Evolutionary conservation across 2,113 vertebrate genomes (phyloP).

Genomic region (Passer domesticus): DNA sequence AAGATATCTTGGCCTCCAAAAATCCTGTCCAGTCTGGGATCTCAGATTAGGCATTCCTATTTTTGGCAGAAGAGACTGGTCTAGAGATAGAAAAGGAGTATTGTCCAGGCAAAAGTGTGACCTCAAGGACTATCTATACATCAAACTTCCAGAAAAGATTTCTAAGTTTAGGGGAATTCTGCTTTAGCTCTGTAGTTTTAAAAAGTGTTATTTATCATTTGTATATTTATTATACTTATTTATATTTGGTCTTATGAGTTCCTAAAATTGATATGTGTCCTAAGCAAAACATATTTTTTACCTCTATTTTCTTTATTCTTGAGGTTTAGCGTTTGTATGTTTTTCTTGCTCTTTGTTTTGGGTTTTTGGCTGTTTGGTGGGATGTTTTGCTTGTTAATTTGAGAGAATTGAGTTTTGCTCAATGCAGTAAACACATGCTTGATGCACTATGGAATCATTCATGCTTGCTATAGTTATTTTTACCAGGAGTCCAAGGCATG

Average conservation of each 20-base stretch:
- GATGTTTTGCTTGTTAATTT: neutral
- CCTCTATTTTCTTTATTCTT: neutral
- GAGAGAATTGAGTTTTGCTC: neutral
- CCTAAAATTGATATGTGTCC: neutral
- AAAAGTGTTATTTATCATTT: neutral
- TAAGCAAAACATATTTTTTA: neutral
- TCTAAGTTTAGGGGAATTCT: neutral
- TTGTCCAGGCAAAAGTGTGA: neutral
- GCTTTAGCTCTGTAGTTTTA: neutral
- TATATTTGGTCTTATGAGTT: neutral
- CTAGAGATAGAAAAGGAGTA: neutral
- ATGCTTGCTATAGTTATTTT: neutral
- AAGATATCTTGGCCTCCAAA: neutral
- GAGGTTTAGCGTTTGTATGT: fast-evolving
- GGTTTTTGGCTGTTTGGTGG: neutral
- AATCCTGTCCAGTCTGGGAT: neutral
- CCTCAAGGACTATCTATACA: neutral
- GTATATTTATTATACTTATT: neutral
- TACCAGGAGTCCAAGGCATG: neutral
- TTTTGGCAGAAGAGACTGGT: neutral
- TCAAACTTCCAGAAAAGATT: neutral
- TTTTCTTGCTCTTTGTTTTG: neutral
- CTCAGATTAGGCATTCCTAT: neutral
- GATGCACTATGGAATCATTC: neutral
- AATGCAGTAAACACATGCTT: neutral